Evolutionary conservation across 2,113 vertebrate species (phyloP), one percentile per base, ranked within the genome.

Genomic region (Serinus canaria): DNA sequence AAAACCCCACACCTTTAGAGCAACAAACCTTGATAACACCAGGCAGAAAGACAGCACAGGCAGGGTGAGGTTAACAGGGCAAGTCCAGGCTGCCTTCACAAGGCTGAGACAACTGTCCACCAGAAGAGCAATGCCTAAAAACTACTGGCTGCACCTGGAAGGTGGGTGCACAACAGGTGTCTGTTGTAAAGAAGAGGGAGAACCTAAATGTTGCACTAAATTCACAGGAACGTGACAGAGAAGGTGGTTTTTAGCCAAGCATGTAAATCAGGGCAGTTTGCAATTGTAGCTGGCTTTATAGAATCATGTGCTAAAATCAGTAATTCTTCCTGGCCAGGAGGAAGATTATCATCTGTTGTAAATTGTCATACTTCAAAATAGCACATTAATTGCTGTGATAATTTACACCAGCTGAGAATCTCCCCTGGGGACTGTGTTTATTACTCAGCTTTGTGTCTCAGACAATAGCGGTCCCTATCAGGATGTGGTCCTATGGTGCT

Each of bases 281-380:
- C 46, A 62, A 22, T 28, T 58, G 63, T 64, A 91, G 80, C 66
- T 58, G 18, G 41, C 43, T 91, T 76, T 80, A 89, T 72, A 7
- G 1, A 89, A 87, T 59, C 2, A 0, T 63, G 25, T 15, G 49
- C 62, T 92, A 82, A 87, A 89, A 91, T 47, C 82, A 56, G 91
- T 72, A 76, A 91, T 76, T 94, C 84, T 94, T 91, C 58, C 63
- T 87, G 93, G 78, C 93, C 91, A 89, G 84, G 92, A 91, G 94
- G 87, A 91, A 95, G 93, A 96, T 94, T 92, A 91, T 95, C 74
- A 95, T 92, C 93, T 91, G 87, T 85, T 96, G 93, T 94, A 92
- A 92, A 96, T 63, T 92, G 78, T 84, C 81, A 88, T 91, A 84
- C 89, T 94, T 97, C 89, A 95, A 93, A 95, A 92, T 63, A 91